A percentile compares a stretch with the other conserved stretches of the same genome.
phyloP scores from a whole-genome alignment of 2,797 vertebrate genomes.

The Hydrophis major region DNA sequence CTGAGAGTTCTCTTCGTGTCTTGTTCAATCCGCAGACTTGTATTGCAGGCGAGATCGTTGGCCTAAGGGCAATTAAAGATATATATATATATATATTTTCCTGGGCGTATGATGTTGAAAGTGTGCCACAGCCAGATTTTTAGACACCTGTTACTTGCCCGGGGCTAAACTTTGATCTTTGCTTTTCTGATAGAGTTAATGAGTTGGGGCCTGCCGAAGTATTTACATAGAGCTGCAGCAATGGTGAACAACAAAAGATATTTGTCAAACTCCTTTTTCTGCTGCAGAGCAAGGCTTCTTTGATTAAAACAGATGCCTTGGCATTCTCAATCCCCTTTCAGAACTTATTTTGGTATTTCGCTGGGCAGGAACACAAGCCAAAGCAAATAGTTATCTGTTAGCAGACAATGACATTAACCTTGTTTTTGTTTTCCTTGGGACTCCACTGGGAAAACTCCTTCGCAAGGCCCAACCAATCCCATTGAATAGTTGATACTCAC shows the following conservation, averaged over 20 bases:
- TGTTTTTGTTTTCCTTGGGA: background rate
- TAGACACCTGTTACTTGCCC: constrained; percentile 21
- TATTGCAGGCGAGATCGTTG: background rate
- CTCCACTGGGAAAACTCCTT: background rate
- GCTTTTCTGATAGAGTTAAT: constrained; percentile 11
- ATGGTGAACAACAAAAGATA: background rate
- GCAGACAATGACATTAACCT: background rate
- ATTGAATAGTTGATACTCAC: background rate
- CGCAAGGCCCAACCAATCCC: background rate
- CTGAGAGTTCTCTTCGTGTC: background rate
- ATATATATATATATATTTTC: background rate
- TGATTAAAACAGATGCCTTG: background rate
- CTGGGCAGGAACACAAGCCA: background rate
- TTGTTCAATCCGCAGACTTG: background rate
- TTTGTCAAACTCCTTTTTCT: background rate
- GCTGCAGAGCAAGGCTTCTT: background rate
- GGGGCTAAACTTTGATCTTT: constrained; percentile 27
- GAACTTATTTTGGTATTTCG: background rate
- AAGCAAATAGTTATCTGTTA: background rate
- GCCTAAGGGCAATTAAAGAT: background rate
- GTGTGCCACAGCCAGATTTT: background rate
- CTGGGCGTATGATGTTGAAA: background rate
- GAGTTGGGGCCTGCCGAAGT: background rate
- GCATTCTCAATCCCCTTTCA: background rate
- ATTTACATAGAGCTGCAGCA: background rate